Base-by-base conservation (phyloP, 2,888 invertebrate genomes). In the Sarcophaga caerulescens region DNA sequence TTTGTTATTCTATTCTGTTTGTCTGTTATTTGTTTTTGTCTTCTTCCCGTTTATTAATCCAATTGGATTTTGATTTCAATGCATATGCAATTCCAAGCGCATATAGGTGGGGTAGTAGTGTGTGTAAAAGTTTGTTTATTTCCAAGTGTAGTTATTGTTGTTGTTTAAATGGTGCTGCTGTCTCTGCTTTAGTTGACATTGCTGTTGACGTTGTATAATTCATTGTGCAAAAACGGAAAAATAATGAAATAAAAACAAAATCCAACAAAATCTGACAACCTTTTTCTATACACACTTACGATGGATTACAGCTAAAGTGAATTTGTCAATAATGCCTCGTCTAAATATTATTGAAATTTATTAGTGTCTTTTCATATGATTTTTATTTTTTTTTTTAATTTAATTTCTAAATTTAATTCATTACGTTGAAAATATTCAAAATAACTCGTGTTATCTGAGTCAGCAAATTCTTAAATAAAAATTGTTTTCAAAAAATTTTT, bases 31-130 rank as follows among this genome's bases (percentile, higher is more conserved):
- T 68, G n/a, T 59, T 45, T 45, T n/a, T 6, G 52, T 62, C 52
- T 52, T 75, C 5, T 62, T 63, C 68, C 23, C 47, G 11, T 74
- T 66, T 60, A 57, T 57, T 59, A 79, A 69, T 78, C 83, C 74
- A 84, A 78, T 79, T 63, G 69, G 69, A 74, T 66, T 52, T 77
- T 21, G 17, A 52, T 52, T 52, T 52, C 52, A 47, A 59, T 65
- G 25, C 25, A 59, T 35, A 19, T 14, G 45, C 52, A 17, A 0
- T 17, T 17, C 1, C 10, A 1, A 11, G 25, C 45, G 52, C n/a
- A 63, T 52, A 25, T 59, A 47, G 21, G 8, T 57, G 65, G 17
- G 17, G 6, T 47, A 52, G 52, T n/a, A 52, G 52, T n/a, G 21
- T 44, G 35, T 10, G 11, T 44, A 12, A 8, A 35, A 21, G 68